Evolutionary conservation across 2,888 invertebrate species (phyloP).

Genomic region (Sarcophaga subvicina): DNA sequence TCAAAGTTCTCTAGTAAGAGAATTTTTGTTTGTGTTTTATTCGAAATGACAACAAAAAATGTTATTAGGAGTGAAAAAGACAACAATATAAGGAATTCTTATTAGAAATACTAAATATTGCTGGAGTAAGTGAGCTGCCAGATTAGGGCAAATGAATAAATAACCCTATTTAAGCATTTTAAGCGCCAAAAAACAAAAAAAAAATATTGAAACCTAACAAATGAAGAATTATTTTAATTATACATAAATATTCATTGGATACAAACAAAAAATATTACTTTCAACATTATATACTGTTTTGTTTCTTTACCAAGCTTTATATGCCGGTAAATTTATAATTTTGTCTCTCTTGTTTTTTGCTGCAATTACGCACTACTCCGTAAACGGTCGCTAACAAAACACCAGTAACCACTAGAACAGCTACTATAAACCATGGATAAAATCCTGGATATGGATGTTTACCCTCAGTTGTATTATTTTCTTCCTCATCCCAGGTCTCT

Average conservation of each 20-base stretch:
- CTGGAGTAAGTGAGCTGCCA: background rate
- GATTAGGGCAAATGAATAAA: background rate
- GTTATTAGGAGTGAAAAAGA: background rate
- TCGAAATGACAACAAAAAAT: background rate
- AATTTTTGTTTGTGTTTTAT: slow-evolving; percentile 7
- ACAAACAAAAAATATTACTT: background rate
- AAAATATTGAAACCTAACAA: no score
- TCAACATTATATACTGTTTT: background rate
- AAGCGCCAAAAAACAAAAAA: no score
- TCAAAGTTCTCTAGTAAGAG: slow-evolving; percentile 32
- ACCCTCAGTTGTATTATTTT: background rate
- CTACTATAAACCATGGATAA: slow-evolving; percentile 77
- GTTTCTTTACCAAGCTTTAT: slow-evolving; percentile 29
- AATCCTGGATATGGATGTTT: slow-evolving; percentile 71
- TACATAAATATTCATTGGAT: no score
- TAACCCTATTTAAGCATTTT: no score
- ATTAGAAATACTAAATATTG: background rate
- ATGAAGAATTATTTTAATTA: no score
- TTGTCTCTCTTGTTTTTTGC: slow-evolving; percentile 72
- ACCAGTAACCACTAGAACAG: slow-evolving; percentile 72
- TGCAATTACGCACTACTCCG: slow-evolving; percentile 73
- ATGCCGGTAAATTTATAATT: slow-evolving; percentile 75
- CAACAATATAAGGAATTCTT: background rate
- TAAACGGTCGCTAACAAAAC: slow-evolving; percentile 72
- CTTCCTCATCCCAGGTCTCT: slow-evolving; percentile 59